Percentiles rank a stretch among this genome's conserved stretches.
Conservation (phyloP, 37 sponge, comb jelly and placozoan genomes). For the Crambe crambe region DNA sequence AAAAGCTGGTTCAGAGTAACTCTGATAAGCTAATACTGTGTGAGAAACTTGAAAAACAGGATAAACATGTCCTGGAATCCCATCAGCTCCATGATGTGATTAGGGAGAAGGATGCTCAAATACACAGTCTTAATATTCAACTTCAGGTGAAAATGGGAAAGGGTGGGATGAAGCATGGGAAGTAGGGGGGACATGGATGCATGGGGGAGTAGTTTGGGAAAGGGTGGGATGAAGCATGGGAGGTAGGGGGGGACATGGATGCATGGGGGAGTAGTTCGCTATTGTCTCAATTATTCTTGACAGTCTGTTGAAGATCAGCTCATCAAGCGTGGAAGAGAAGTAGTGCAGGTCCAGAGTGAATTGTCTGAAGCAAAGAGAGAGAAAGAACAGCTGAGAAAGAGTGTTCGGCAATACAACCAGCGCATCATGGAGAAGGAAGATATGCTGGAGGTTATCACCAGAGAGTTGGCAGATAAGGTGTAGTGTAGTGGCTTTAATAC, state of each 20-base stretch:
- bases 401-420: slow-evolving; percentile 61
- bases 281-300: neutral
- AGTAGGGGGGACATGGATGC: too few relatives aligned
- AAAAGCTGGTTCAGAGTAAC: slow-evolving; percentile 44
- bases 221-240: too few relatives aligned
- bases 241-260: too few relatives aligned
- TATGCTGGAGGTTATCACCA: slow-evolving; percentile 7
- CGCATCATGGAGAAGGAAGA: slow-evolving; percentile 14
- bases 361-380: slow-evolving; percentile 56
- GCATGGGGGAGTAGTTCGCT: too few relatives aligned
- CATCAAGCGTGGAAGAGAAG: slow-evolving; percentile 24
- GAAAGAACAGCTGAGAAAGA: slow-evolving; percentile 61
- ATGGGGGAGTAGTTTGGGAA: too few relatives aligned
- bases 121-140: slow-evolving; percentile 39
- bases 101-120: slow-evolving; percentile 36
- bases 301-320: slow-evolving; percentile 72
- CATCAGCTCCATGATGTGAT: slow-evolving; percentile 44
- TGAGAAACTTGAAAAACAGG: slow-evolving; percentile 37
- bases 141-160: slow-evolving; percentile 28
- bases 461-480: slow-evolving; percentile 45
- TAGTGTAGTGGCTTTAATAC: neutral
- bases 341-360: slow-evolving; percentile 33
- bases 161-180: too few relatives aligned
- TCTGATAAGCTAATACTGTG: slow-evolving; percentile 16
- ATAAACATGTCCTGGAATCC: slow-evolving; percentile 41